Conservation (phyloP, 2,888 invertebrate genomes). For the Nymphalis c-album region DNA sequence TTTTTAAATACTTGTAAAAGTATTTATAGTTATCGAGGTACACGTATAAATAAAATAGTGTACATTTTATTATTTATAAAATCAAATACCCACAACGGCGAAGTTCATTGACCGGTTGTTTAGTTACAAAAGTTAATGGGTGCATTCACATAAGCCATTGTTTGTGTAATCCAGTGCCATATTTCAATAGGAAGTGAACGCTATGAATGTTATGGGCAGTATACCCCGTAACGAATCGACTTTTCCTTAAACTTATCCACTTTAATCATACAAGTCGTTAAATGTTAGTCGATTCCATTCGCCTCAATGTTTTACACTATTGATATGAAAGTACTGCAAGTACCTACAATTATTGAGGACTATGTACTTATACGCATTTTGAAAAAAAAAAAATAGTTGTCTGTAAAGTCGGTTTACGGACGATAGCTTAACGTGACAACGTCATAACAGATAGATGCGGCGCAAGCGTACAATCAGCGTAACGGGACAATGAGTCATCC, state of each 20-base stretch:
- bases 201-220: slow-evolving; percentile 37
- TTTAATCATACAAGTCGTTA: background rate
- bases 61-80: background rate
- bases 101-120: slow-evolving; percentile 6
- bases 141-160: slow-evolving; percentile 52
- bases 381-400: no score
- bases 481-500: no score
- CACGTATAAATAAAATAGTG: no score
- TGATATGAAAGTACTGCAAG: no score
- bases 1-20: background rate
- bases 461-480: no score
- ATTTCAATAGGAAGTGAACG: slow-evolving; percentile 58
- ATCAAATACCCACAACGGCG: slow-evolving; percentile 15
- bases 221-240: slow-evolving; percentile 47
- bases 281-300: no score
- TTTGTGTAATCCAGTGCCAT: slow-evolving; percentile 66
- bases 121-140: slow-evolving; percentile 8
- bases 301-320: no score
- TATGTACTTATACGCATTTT: no score
- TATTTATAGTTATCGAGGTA: background rate
- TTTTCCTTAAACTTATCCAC: slow-evolving; percentile 20
- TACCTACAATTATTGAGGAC: no score
- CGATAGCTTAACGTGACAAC: no score
- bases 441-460: no score
- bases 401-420: no score